phyloP scores from a whole-genome alignment of 2,797 vertebrate genomes.

The Schizopygopsis malacanthus region DNA sequence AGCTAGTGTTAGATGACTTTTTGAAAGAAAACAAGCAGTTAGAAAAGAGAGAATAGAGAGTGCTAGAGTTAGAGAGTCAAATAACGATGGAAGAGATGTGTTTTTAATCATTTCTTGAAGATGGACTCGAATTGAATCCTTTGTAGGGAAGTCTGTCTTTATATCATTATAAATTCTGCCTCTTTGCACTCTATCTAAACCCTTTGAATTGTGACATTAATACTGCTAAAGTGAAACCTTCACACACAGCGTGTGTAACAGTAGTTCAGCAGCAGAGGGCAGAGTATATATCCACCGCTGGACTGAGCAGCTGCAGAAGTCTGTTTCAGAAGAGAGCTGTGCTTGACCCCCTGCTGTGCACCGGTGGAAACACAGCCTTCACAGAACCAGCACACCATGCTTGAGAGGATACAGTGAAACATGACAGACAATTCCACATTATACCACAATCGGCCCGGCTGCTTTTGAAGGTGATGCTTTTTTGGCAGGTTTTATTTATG shows the following conservation, averaged over 20 bases:
- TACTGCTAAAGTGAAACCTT: not conserved
- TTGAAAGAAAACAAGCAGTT: too few relatives aligned
- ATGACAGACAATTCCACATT: conserved; percentile 4
- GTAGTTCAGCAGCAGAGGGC: conserved; percentile 54
- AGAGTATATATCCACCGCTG: not conserved
- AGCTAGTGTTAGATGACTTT: too few relatives aligned
- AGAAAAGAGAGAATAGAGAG: too few relatives aligned
- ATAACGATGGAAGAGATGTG: too few relatives aligned
- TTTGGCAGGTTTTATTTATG: conserved; percentile 41
- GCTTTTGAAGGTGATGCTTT: conserved; percentile 42
- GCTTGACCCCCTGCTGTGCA: conserved; percentile 53
- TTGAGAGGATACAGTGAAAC: conserved; percentile 7
- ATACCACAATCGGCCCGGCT: not conserved
- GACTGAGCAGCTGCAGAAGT: conserved; percentile 39
- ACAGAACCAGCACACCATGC: conserved; percentile 45
- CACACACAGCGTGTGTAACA: not conserved
- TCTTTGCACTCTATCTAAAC: not conserved
- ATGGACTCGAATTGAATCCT: too few relatives aligned
- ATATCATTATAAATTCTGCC: not conserved
- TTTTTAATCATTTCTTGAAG: too few relatives aligned
- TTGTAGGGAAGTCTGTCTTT: not conserved
- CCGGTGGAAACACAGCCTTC: conserved; percentile 54
- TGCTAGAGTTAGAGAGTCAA: too few relatives aligned
- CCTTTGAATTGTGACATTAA: not conserved
- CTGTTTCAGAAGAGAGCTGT: conserved; percentile 37